Base-by-base conservation (phyloP, 2,797 vertebrate genomes). In the Balearica regulorum region DNA sequence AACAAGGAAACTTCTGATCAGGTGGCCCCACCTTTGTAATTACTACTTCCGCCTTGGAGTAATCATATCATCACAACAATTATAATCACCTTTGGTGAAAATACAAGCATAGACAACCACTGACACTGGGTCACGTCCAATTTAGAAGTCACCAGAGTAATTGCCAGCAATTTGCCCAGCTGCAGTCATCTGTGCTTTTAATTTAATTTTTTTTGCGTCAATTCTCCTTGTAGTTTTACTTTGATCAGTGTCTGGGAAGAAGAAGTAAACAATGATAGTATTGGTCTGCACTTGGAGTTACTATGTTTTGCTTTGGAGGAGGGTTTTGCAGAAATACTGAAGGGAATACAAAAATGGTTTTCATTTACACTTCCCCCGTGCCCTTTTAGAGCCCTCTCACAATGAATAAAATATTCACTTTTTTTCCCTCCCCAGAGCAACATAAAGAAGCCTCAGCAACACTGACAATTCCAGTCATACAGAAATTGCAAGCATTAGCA, bases 161-260 rank as follows among this genome's bases (percentile, higher is more conserved):
- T 77, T 95, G 76, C 77, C 65, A 79, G 81, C 76, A 93, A 94
- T 95, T 95, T 93, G 8, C 62, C 58, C 91, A 96, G 85, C 87
- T 96, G 93, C 78, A 90, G 62, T 87, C 55, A 73, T 87, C 70
- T 91, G 37, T 66, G 33, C 28, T 87, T 93, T 89, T 64, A 62
- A 41, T 72, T 58, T 68, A 39, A 19, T 55, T 72, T 72, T 53
- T 72, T 58, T 31, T 1, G 16, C 3, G 5, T 89, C 60, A 57
- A 26, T 94, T 94, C 24, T 66, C 62, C 66, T 54, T 86, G 85
- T 53, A 89, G 77, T 82, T 97, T 93, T 48, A 25, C 87, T 95
- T 94, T 91, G 95, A 91, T 96, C 75, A 62, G 48, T 44, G 43
- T 75, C 76, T 71, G 60, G 48, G 83, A 87, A 90, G 79, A 69